Evolutionary conservation across 2,113 vertebrate genomes (phyloP), one percentile per base, ranked within the genome.

Genomic region (Pica pica): DNA sequence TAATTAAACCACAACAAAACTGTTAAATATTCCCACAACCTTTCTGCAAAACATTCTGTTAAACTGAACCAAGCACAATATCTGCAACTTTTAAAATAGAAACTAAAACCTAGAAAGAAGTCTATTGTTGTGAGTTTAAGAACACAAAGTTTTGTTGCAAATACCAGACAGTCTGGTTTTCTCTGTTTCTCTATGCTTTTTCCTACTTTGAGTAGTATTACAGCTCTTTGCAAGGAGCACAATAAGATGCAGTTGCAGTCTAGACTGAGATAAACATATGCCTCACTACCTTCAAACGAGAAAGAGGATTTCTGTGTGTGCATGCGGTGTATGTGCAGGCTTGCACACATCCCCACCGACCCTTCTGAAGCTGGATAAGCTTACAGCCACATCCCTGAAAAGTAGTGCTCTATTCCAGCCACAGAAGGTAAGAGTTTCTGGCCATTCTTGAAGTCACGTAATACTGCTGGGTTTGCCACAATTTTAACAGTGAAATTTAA

Each of bases 391-490:
- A 16, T 31, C 63, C 67, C 82, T 75, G 76, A 49, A 75, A 84
- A 89, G 61, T 22, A 57, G 27, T 31, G 47, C 31, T 55, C 57
- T n/a, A 17, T 22, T 67, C 42, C 44, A 86, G 21, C 4, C 33
- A 77, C 17, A 83, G 71, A 47, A 77, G n/a, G 21, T 50, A 74
- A 82, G 27, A n/a, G 20, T n/a, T 56, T 90, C 55, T 37, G 41
- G 52, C 23, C 50, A 63, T n/a, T 84, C 33, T 4, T 10, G 1
- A 80, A 86, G 21, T 68, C 53, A 70, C 0, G 0, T 74, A 71
- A 64, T 16, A 52, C 10, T 6, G 30, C 67, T 65, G 47, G 44
- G 42, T 76, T 89, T 83, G 56, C 28, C 55, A 80, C 27, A 60
- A n/a, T 1, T 59, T 8, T 49, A 82, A 76, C 49, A 93, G 67